These are phyloP conservation scores for Hymenopus coronatus DNA, from an alignment of 2,888 invertebrate genomes.

Conservation along the genomic window DNA sequence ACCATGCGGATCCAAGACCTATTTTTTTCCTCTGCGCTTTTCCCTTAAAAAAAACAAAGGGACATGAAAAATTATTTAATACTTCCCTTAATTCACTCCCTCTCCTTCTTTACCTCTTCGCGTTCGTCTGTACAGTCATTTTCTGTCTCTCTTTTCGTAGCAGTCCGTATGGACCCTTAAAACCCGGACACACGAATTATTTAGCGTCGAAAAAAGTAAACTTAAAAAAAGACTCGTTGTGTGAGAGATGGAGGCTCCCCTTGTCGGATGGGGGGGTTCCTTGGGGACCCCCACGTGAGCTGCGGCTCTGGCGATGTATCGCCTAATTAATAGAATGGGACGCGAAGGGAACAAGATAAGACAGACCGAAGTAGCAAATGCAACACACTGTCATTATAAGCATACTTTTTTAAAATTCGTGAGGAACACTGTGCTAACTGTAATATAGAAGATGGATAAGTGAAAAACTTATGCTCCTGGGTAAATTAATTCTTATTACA, in stretches of 20 bases:
- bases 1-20: slow-evolving; percentile 24
- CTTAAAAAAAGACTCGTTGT: slow-evolving; percentile 24
- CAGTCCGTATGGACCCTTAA: slow-evolving; percentile 30
- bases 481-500: no score
- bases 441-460: no score
- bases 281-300: slow-evolving; percentile 6
- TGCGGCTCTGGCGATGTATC: slow-evolving; percentile 5
- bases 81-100: slow-evolving; percentile 35
- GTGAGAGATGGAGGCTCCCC: slow-evolving; percentile 12
- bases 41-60: slow-evolving; percentile 30
- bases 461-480: no score
- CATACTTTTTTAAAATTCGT: not conserved
- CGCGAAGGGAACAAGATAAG: not conserved
- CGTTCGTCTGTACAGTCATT: slow-evolving; percentile 13
- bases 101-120: slow-evolving; percentile 2
- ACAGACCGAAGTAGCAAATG: not conserved
- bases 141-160: not conserved
- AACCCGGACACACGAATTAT: slow-evolving; percentile 33
- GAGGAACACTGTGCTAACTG: not conserved
- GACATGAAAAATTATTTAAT: slow-evolving; percentile 37
- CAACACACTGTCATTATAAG: not conserved
- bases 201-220: slow-evolving; percentile 29
- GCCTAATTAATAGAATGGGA: slow-evolving; percentile 27
- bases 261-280: not conserved
- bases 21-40: slow-evolving; percentile 18